Evolutionary conservation across 1,140 invertebrate genomes (phyloP).

Genomic region (Cataglyphis hispanica): DNA sequence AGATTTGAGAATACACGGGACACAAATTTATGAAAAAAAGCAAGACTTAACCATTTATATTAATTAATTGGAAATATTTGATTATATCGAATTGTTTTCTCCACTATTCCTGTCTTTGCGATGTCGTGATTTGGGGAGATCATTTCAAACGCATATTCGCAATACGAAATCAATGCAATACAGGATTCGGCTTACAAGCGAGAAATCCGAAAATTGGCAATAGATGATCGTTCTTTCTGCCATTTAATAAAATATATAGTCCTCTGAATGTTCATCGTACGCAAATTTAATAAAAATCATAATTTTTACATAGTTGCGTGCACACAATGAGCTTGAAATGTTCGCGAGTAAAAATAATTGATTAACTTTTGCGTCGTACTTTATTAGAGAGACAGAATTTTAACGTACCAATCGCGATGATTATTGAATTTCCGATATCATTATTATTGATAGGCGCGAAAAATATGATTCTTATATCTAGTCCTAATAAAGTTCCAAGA

Average conservation of each 20-base stretch:
- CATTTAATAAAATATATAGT: conserved; percentile 7
- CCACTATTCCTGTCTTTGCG: not conserved
- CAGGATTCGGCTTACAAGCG: conserved; percentile 11
- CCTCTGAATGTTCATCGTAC: conserved; percentile 27
- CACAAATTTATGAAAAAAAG: conserved; percentile 2
- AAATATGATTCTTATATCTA: not conserved
- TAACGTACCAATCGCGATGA: conserved; percentile 35
- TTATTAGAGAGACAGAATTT: conserved; percentile 31
- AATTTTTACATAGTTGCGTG: conserved; percentile 18
- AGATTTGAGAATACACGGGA: conserved; percentile 2
- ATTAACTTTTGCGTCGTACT: conserved; percentile 14
- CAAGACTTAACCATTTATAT: not conserved
- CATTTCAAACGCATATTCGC: not conserved
- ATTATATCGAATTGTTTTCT: not conserved
- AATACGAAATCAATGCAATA: conserved; percentile 57
- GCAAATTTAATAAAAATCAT: conserved; percentile 1
- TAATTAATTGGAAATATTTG: not conserved
- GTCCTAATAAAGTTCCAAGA: conserved; percentile 2
- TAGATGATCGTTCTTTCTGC: conserved; percentile 14
- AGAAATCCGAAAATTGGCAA: conserved; percentile 47
- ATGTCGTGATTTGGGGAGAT: not conserved
- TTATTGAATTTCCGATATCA: conserved; percentile 28
- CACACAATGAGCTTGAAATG: conserved; percentile 9
- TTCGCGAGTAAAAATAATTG: conserved; percentile 1
- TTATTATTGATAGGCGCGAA: conserved; percentile 3